A percentile compares a stretch with the other conserved stretches of the same genome.
phyloP scores from a whole-genome alignment of 2,888 invertebrate species.

The Apodemia zela region DNA sequence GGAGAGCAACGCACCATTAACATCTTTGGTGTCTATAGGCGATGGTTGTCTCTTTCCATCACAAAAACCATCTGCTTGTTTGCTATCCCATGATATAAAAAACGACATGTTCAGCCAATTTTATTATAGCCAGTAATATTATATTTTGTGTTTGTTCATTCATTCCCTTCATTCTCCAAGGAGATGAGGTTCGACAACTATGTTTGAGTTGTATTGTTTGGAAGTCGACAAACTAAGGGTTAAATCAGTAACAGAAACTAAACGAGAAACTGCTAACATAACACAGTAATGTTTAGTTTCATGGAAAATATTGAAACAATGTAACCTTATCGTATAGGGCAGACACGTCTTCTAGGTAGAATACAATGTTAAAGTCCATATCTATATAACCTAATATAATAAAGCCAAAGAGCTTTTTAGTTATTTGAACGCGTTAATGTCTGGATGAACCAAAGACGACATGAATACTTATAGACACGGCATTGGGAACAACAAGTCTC shows the following conservation, averaged over 20 bases:
- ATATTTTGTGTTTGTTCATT: background rate
- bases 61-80: too few species aligned
- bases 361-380: background rate
- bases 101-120: too few species aligned
- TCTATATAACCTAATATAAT: too few species aligned
- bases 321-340: background rate
- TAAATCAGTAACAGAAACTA: constrained; percentile 10
- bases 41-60: too few species aligned
- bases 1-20: too few species aligned
- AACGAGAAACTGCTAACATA: constrained; percentile 4
- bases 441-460: too few species aligned
- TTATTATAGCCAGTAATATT: background rate
- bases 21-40: too few species aligned
- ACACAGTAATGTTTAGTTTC: background rate
- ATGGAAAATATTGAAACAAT: background rate
- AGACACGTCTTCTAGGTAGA: background rate
- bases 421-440: too few species aligned
- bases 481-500: too few species aligned
- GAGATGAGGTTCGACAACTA: background rate
- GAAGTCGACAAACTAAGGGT: constrained; percentile 4
- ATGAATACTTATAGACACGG: too few species aligned
- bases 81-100: too few species aligned
- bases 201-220: constrained; percentile 4
- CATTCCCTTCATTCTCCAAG: background rate
- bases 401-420: too few species aligned